Evolutionary conservation across 2,888 invertebrate genomes (phyloP), one percentile per base, ranked within the genome.

Genomic region (Synergus umbraculus): DNA sequence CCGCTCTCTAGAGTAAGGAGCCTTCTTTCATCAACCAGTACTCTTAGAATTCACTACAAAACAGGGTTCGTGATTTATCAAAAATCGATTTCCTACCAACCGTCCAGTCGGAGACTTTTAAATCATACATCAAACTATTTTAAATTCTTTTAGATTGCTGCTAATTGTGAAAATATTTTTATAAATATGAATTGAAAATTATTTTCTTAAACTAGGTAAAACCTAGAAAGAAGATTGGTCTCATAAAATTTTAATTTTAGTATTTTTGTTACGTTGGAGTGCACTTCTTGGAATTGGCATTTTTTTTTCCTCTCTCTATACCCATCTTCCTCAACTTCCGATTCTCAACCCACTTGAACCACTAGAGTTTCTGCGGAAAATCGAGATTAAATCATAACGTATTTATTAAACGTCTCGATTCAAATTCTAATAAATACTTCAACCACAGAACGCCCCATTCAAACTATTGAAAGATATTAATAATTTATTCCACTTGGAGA

Each of bases 341-440:
- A 54, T 5, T 29, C 73, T 37, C 54, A 73, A 54, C 49, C 69
- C 49, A 69, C 49, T 76, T 43, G 49, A 73, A 67, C 67, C 49
- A 64, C 63, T 76, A 66, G 64, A 64, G 77, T 76, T 76, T 77
- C 83, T 77, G 76, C 76, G 60, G 80, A 78, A 73, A 69, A 76
- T 80, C 79, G 54, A 84, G 85, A 86, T 86, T 87, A 88, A 85
- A 87, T 85, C 84, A 86, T 87, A 87, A 87, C 85, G 84, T 85
- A 86, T 88, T 87, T 87, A 87, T 88, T 86, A 88, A 87, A 88
- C 86, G 84, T 82, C 79, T 82, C 83, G 84, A 85, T 83, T 85
- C 83, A 84, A 83, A 81, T 82, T 73, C 80, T 84, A 82, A 87
- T 86, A 86, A 85, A 87, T 86, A 86, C 84, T 82, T 82, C 79